Conservation (phyloP, 2,888 invertebrate species). For the Trissolcus japonicus region DNA sequence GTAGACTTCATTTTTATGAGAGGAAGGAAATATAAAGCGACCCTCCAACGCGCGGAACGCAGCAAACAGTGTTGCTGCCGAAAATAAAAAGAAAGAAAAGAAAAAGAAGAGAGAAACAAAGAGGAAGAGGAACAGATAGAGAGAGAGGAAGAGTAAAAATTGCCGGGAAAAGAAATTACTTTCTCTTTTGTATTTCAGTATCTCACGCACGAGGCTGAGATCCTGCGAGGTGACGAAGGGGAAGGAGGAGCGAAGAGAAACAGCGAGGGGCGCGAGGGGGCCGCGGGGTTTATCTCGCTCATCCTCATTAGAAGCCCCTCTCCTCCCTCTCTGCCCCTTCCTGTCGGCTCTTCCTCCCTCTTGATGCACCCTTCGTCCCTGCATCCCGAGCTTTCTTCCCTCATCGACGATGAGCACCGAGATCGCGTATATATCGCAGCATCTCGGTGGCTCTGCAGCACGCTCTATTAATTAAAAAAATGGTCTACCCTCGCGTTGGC, state of each 20-base stretch:
- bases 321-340: conserved; percentile 57
- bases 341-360: conserved; percentile 57
- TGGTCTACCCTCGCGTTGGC: conserved; percentile 56
- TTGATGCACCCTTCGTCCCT: conserved; percentile 17
- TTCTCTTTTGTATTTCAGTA: conserved; percentile 67
- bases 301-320: conserved; percentile 72
- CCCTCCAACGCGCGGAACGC: conserved; percentile 54
- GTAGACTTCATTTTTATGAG: conserved; percentile 53
- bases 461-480: conserved; percentile 73
- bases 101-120: conserved; percentile 5
- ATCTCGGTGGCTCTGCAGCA: conserved; percentile 64
- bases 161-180: conserved; percentile 66
- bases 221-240: conserved; percentile 23
- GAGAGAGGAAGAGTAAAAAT: conserved; percentile 59
- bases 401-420: conserved; percentile 46
- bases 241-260: conserved; percentile 24
- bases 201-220: conserved; percentile 59
- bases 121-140: not conserved
- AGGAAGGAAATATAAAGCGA: conserved; percentile 51
- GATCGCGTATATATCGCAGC: conserved; percentile 59
- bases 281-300: conserved; percentile 70
- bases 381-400: conserved; percentile 59
- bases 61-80: conserved; percentile 49
- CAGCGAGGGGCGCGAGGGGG: conserved; percentile 33
- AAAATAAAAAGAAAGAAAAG: conserved; percentile 1